Conservation (phyloP, 2,797 vertebrate genomes). For the Rhynchotus rufescens region DNA sequence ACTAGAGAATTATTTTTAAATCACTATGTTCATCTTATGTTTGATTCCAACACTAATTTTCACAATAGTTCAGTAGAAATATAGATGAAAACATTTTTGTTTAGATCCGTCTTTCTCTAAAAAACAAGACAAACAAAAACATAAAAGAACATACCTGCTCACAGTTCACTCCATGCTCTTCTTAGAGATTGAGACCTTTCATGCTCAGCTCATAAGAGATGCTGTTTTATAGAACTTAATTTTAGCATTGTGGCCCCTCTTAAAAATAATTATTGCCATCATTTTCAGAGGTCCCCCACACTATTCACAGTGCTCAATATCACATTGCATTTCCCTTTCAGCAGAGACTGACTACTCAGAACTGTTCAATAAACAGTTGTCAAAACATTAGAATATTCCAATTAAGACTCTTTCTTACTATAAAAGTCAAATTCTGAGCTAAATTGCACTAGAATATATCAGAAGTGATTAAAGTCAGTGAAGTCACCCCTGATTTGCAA, state of each 20-base stretch:
- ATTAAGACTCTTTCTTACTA: slow-evolving; percentile 42
- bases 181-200: not conserved
- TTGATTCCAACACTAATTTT: slow-evolving; percentile 14
- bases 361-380: slow-evolving; percentile 11
- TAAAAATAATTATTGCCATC: not conserved
- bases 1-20: not conserved
- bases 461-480: not conserved
- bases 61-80: not conserved
- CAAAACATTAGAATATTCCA: slow-evolving; percentile 49
- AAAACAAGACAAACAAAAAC: not conserved
- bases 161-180: not conserved
- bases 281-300: not conserved
- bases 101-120: not conserved
- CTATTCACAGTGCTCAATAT: slow-evolving; percentile 14
- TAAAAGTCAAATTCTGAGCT: slow-evolving; percentile 15
- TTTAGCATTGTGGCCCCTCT: not conserved
- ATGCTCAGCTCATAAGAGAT: not conserved
- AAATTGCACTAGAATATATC: not conserved
- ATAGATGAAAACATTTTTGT: not conserved
- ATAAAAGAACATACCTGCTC: not conserved
- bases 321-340: not conserved
- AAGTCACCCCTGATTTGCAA: not conserved
- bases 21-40: not conserved
- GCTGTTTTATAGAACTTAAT: not conserved
- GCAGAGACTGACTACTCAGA: not conserved